Conservation (phyloP, 2,888 invertebrate species). For the Lathronympha strigana region DNA sequence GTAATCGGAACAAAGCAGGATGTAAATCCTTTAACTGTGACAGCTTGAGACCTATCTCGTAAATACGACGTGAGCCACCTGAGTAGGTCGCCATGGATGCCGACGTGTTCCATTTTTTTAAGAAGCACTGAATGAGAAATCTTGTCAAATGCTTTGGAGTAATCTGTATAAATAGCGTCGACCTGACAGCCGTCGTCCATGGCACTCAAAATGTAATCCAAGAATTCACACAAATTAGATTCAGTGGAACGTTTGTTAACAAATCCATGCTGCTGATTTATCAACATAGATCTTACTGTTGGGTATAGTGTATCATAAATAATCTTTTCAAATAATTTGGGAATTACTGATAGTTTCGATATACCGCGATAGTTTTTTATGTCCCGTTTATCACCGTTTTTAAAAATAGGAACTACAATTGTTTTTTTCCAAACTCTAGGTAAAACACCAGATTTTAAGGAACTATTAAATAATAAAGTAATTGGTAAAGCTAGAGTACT, state of each 20-base stretch:
- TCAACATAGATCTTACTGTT: conserved; percentile 8
- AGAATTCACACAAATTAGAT: conserved; percentile 24
- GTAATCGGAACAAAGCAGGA: no score
- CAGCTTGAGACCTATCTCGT: no score
- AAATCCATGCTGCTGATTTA: conserved; percentile 40
- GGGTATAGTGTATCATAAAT: conserved; percentile 31
- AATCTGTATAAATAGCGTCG: no score
- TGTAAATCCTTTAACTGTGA: no score
- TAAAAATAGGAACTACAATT: conserved; percentile 32
- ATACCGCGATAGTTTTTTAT: conserved; percentile 36
- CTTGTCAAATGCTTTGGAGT: not conserved
- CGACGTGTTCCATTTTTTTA: not conserved
- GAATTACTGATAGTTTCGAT: conserved; percentile 30
- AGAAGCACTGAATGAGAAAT: not conserved
- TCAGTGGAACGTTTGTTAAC: conserved; percentile 32
- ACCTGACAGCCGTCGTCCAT: conserved; percentile 44
- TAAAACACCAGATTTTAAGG: conserved; percentile 20
- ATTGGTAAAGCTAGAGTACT: conserved; percentile 22
- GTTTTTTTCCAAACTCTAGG: conserved; percentile 29
- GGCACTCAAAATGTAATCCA: conserved; percentile 26
- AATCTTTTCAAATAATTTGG: conserved; percentile 37
- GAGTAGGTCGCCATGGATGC: not conserved
- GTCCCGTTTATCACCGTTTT: conserved; percentile 31
- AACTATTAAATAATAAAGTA: conserved; percentile 13
- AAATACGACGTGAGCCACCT: no score